phyloP scores from a whole-genome alignment of 1,140 invertebrate species.

The Semibalanus balanoides region DNA sequence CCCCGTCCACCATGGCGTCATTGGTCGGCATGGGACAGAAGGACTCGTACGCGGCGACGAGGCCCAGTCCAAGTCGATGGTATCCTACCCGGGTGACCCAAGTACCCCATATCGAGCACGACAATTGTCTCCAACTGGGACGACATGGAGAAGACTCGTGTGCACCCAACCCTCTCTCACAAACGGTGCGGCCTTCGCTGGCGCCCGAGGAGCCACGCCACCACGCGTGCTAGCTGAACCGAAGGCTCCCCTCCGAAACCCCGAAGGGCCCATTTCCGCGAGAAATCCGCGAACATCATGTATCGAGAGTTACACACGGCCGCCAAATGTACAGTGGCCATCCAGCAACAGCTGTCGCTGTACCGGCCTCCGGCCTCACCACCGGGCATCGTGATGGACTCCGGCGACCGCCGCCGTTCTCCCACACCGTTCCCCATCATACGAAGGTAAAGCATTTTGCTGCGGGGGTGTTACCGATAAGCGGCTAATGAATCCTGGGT shows the following conservation, averaged over 20 bases:
- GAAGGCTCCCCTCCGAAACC: conserved; percentile 76
- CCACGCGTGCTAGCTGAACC: conserved; percentile 75
- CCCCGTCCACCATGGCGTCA: conserved; percentile 79
- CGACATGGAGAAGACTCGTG: too few relatives aligned
- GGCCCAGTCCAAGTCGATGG: conserved; percentile 88
- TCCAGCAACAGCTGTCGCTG: conserved; percentile 60
- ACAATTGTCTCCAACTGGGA: too few relatives aligned
- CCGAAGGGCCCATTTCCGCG: conserved; percentile 74
- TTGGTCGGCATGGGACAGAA: conserved; percentile 95
- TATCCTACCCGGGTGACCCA: too few relatives aligned
- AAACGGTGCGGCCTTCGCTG: conserved; percentile 86
- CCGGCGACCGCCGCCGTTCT: conserved; percentile 75
- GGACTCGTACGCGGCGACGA: conserved; percentile 93
- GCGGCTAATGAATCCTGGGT: not conserved
- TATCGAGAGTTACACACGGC: conserved; percentile 43
- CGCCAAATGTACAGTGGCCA: conserved; percentile 70
- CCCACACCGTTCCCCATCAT: conserved; percentile 78
- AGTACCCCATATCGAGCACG: too few relatives aligned
- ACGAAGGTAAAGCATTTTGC: conserved; percentile 42
- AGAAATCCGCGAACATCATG: conserved; percentile 65
- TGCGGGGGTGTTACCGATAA: not conserved
- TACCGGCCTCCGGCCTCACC: conserved; percentile 77
- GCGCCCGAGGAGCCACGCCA: conserved; percentile 88
- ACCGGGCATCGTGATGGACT: conserved; percentile 81
- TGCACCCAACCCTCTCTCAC: conserved; percentile 92